Conservation (phyloP, 2,888 invertebrate genomes). For the Isoperla grammatica region DNA sequence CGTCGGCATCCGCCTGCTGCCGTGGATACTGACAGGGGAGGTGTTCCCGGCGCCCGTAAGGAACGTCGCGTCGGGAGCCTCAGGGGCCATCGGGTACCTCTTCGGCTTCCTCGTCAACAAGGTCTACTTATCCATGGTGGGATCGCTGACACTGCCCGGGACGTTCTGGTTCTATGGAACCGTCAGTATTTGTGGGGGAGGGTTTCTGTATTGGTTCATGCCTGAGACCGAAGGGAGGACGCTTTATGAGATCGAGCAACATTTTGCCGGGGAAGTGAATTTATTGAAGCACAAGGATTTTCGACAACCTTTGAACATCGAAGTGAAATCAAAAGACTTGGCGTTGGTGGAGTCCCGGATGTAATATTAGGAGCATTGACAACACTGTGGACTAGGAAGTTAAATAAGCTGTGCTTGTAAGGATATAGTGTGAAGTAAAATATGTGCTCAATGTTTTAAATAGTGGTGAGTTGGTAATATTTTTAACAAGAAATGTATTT, state of each 20-base stretch:
- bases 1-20: slow-evolving; percentile 62
- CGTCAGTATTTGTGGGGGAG: slow-evolving; percentile 53
- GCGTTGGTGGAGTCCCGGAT: too few species aligned
- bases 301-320: too few species aligned
- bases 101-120: slow-evolving; percentile 73
- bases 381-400: too few species aligned
- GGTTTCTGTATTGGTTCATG: slow-evolving; percentile 59
- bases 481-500: too few species aligned
- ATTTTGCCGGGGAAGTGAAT: slow-evolving; percentile 56
- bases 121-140: slow-evolving; percentile 49
- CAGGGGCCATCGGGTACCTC: slow-evolving; percentile 67
- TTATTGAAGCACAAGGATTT: slow-evolving; percentile 29
- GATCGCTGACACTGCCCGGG: slow-evolving; percentile 58
- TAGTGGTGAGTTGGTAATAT: too few species aligned
- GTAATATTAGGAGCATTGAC: too few species aligned
- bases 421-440: too few species aligned
- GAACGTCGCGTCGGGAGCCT: slow-evolving; percentile 65
- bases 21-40: slow-evolving; percentile 78
- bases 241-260: slow-evolving; percentile 63
- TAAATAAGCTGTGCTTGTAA: too few species aligned
- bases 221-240: slow-evolving; percentile 81
- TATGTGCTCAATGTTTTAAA: too few species aligned
- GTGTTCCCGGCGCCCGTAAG: slow-evolving; percentile 63
- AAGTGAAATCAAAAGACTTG: too few species aligned
- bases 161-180: slow-evolving; percentile 65